Conservation (phyloP, 2,113 vertebrate species). For the Stegostoma tigrinum region DNA sequence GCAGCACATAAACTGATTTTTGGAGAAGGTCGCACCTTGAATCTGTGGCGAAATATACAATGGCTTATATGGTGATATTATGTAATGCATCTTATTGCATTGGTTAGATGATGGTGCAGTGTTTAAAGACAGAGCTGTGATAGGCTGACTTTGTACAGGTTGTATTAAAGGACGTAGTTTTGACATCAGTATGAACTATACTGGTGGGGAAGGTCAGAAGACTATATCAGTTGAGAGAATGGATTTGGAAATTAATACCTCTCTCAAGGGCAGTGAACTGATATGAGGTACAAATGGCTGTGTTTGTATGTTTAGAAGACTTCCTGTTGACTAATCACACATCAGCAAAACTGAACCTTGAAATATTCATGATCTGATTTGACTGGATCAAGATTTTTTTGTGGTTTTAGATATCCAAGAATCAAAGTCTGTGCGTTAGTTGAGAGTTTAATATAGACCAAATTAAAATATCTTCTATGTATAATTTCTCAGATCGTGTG, state of each 20-base stretch:
- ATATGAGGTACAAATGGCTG: background rate
- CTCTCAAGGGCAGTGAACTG: background rate
- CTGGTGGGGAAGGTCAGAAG: background rate
- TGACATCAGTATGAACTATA: background rate
- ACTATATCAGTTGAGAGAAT: background rate
- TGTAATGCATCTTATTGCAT: background rate
- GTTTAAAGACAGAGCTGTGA: background rate
- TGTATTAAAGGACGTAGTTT: background rate
- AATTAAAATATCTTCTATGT: background rate
- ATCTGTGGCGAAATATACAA: background rate
- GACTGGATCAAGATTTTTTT: background rate
- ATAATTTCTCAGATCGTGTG: background rate
- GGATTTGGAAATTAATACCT: conserved; percentile 20
- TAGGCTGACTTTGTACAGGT: background rate
- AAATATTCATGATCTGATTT: background rate
- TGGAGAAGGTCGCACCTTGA: background rate
- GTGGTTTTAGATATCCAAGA: background rate
- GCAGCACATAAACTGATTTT: background rate
- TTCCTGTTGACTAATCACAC: background rate
- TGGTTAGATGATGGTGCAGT: background rate
- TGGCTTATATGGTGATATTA: background rate
- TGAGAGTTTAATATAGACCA: background rate
- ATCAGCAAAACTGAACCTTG: background rate
- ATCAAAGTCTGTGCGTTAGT: background rate
- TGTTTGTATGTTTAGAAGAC: background rate